These are phyloP conservation scores for Ammospiza maritima DNA, from an alignment of 2,797 vertebrate genomes.

Conservation along the genomic window DNA sequence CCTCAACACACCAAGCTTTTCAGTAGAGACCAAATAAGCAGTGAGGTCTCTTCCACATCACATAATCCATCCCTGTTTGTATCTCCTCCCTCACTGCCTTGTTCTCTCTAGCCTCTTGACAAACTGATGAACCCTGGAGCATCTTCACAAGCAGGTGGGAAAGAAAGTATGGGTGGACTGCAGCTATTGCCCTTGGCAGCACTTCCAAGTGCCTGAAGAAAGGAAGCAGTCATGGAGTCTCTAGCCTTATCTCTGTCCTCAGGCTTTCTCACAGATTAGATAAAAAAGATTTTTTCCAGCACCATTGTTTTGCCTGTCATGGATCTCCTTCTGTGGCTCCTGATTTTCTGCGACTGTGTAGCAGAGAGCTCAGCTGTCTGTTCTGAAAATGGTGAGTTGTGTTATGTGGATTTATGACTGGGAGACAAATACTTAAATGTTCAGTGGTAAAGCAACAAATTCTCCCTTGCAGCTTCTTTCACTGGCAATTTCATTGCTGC, in stretches of 20 bases:
- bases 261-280: background rate
- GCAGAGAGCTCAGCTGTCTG: background rate
- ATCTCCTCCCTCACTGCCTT: background rate
- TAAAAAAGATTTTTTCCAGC: background rate
- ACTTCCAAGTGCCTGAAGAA: background rate
- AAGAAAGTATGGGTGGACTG: background rate
- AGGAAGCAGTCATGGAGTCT: background rate
- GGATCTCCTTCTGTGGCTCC: background rate
- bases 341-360: background rate
- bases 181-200: background rate
- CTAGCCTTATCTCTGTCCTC: background rate
- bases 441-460: background rate
- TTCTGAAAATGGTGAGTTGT: background rate
- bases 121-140: background rate
- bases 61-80: background rate
- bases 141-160: background rate
- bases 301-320: background rate
- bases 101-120: background rate
- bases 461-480: background rate
- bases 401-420: background rate
- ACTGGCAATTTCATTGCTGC: background rate
- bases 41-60: background rate
- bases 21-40: background rate
- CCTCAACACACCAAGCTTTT: background rate
- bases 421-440: background rate